phyloP scores from a whole-genome alignment of 2,797 vertebrate species.

The Melanotaenia maccullochi region DNA sequence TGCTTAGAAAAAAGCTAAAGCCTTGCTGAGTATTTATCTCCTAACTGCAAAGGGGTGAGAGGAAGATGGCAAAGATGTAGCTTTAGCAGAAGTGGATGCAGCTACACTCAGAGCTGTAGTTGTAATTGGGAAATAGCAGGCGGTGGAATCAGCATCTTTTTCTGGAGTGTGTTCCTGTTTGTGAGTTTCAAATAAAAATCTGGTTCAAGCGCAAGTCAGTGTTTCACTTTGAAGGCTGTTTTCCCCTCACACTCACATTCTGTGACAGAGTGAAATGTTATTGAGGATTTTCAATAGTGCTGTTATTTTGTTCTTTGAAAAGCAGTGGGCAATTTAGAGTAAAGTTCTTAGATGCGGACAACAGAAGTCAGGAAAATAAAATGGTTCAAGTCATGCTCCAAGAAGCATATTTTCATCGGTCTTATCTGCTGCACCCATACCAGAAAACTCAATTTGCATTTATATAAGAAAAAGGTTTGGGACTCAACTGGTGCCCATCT shows the following conservation, averaged over 20 bases:
- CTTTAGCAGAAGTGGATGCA: conserved; percentile 4
- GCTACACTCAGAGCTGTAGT: conserved; percentile 7
- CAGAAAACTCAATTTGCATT: conserved; percentile 68
- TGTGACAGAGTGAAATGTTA: background rate
- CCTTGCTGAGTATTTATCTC: conserved; percentile 16
- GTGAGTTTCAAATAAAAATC: conserved; percentile 30
- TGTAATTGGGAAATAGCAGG: conserved; percentile 5
- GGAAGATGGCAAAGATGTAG: background rate
- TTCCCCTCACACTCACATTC: background rate
- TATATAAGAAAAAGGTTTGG: conserved; percentile 60
- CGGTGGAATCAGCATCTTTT: conserved; percentile 14
- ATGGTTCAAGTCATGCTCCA: conserved; percentile 18
- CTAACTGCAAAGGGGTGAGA: accelerated
- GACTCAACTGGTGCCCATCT: conserved; percentile 18
- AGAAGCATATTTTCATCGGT: conserved; percentile 18
- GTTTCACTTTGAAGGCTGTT: conserved; percentile 43
- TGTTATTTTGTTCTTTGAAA: conserved; percentile 49
- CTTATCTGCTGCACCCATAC: conserved; percentile 42
- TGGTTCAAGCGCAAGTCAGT: conserved; percentile 10
- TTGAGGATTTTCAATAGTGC: background rate
- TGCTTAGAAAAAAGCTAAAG: conserved; percentile 14
- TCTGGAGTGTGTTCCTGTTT: conserved; percentile 20
- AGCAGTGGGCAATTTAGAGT: conserved; percentile 24
- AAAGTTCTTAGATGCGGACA: conserved; percentile 31
- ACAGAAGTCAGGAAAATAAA: conserved; percentile 39